phyloP scores from a whole-genome alignment of 1,140 invertebrate species.

The Drosophila mayri region DNA sequence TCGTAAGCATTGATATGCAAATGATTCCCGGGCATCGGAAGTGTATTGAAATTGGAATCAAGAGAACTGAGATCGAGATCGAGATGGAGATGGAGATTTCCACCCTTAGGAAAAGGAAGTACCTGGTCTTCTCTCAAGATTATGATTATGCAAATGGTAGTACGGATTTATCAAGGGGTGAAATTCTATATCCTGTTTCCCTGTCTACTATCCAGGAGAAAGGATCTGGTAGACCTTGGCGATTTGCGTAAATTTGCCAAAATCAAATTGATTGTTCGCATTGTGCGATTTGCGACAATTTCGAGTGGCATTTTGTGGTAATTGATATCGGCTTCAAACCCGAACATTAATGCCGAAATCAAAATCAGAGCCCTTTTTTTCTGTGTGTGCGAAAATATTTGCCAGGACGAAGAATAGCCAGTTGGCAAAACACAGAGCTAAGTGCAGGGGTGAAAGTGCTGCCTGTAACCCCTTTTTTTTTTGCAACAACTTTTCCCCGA shows the following conservation, averaged over 20 bases:
- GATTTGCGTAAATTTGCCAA: constrained; percentile 59
- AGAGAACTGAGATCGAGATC: constrained; percentile 36
- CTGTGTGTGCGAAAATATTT: constrained; percentile 32
- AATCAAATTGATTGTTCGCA: constrained; percentile 57
- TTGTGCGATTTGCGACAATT: constrained; percentile 51
- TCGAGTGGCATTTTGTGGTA: constrained; percentile 63
- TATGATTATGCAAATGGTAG: constrained; percentile 54
- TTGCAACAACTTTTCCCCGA: neutral
- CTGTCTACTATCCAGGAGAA: neutral
- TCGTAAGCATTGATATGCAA: constrained; percentile 60
- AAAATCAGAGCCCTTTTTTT: constrained; percentile 5
- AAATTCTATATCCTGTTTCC: constrained; percentile 8
- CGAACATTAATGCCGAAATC: neutral
- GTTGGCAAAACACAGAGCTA: constrained; percentile 44
- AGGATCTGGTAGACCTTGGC: neutral
- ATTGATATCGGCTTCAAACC: constrained; percentile 40
- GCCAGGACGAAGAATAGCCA: constrained; percentile 16
- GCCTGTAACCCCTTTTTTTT: constrained; percentile 4
- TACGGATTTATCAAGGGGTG: constrained; percentile 22
- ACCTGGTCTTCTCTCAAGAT: constrained; percentile 39
- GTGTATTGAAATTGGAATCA: constrained; percentile 54
- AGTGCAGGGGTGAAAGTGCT: constrained; percentile 41
- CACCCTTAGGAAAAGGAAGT: constrained; percentile 30
- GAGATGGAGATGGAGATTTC: constrained; percentile 47
- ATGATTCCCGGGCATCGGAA: constrained; percentile 44